phyloP scores from a whole-genome alignment of 2,888 invertebrate genomes.

The Hedychridium roseum region DNA sequence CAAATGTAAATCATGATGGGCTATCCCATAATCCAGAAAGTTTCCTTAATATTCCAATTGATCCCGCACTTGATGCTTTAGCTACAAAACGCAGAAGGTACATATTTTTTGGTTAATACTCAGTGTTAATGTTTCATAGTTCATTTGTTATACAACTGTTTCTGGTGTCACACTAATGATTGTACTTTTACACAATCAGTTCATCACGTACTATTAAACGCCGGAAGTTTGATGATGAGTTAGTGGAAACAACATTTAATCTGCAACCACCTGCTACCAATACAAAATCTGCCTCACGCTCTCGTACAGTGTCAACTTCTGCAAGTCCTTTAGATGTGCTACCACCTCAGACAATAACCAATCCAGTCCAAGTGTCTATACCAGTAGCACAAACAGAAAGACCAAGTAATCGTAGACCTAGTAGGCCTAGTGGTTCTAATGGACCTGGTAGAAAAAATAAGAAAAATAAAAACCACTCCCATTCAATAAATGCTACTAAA shows the following conservation, averaged over 20 bases:
- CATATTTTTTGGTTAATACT: constrained; percentile 3
- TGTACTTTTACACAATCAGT: constrained; percentile 63
- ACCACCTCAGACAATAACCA: constrained; percentile 47
- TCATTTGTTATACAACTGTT: not conserved
- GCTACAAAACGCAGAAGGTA: constrained; percentile 60
- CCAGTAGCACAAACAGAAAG: constrained; percentile 51
- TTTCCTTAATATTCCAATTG: constrained; percentile 54
- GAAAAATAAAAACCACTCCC: constrained; percentile 72
- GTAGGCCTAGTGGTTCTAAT: constrained; percentile 54
- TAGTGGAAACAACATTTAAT: constrained; percentile 76
- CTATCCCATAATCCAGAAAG: constrained; percentile 47
- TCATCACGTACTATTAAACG: constrained; percentile 95
- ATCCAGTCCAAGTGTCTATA: constrained; percentile 47
- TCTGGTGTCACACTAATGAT: not conserved
- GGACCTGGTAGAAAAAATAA: constrained; percentile 59
- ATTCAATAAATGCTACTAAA: constrained; percentile 76
- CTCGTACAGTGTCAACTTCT: constrained; percentile 52
- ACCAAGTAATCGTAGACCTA: constrained; percentile 52
- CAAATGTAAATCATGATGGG: constrained; percentile 44
- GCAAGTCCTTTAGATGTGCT: constrained; percentile 49
- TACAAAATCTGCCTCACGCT: constrained; percentile 54
- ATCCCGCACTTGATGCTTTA: constrained; percentile 52
- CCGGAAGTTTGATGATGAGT: constrained; percentile 95
- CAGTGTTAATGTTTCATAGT: not conserved
- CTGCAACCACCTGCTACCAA: constrained; percentile 57